Conservation (phyloP, 64 coral and sea anemone species). For the Exaiptasia diaphana region DNA sequence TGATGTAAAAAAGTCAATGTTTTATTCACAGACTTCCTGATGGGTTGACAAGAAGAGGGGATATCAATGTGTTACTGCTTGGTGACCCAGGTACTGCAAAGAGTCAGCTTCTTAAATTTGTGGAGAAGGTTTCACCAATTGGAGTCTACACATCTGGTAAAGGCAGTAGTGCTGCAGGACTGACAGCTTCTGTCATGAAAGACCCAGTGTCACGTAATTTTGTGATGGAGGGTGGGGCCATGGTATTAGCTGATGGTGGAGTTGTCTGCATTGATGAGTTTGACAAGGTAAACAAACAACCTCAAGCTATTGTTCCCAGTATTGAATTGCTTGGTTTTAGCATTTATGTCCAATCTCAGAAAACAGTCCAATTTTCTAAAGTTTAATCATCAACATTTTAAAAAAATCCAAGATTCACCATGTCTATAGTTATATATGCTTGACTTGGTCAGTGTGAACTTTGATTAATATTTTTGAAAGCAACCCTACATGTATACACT, state of each 20-base stretch:
- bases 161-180: slow-evolving; percentile 96
- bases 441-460: too few relatives aligned
- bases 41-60: slow-evolving; percentile 85
- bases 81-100: slow-evolving; percentile 98
- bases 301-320: too few relatives aligned
- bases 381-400: too few relatives aligned
- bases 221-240: slow-evolving; percentile 97
- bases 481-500: too few relatives aligned
- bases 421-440: too few relatives aligned
- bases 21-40: slow-evolving; percentile 71
- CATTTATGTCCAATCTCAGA: too few relatives aligned
- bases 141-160: slow-evolving; percentile 98
- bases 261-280: slow-evolving; percentile 99
- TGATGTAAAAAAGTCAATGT: too few relatives aligned
- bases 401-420: too few relatives aligned
- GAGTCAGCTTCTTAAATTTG: slow-evolving; percentile 98
- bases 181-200: slow-evolving; percentile 97
- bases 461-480: too few relatives aligned
- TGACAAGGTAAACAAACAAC: slow-evolving; percentile 70
- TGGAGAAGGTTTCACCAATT: slow-evolving; percentile 96
- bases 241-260: slow-evolving; percentile 98
- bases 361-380: too few relatives aligned
- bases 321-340: not conserved
- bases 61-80: slow-evolving; percentile 88
- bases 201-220: slow-evolving; percentile 94